Base-by-base conservation (phyloP, 2,888 invertebrate species). In the Selenia dentaria region DNA sequence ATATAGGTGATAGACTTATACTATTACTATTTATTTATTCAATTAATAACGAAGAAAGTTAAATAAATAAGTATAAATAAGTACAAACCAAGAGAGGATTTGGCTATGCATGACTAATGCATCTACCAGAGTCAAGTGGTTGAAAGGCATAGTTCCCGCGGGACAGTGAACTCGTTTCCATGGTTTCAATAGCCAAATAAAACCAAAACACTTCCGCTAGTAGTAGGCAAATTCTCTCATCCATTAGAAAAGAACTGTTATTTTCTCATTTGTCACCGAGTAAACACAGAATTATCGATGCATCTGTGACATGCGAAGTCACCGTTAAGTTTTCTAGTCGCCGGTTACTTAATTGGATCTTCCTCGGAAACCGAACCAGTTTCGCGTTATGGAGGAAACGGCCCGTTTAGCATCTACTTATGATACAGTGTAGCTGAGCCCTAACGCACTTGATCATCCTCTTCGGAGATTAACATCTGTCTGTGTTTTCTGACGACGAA, bases 231-330 rank as follows among this genome's bases (percentile, higher is more conserved):
- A 18, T 37, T 38, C 37, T 13, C 44, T 33, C 27, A 44, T 32
- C 20, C 6, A 37, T 32, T 37, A 44, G 14, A 28, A 14, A 14
- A 13, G 6, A 31, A 14, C 3, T 12, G 16, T 8, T 22, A 22
- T 8, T 8, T 22, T 8, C 2, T n/a, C 35, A 40, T 36, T 32
- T 45, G 40, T 36, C 40, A 35, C 13, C 24, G 18, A 16, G 1
- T n/a, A 6, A 20, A 14, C 33, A 9, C 24, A 18, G n/a, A 24
- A 34, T 39, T 60, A 44, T 51, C 48, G 41, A 54, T 52, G 59
- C 64, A 59, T 57, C 50, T 32, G 39, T 54, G 55, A 55, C 56
- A 64, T 51, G 65, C 58, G 54, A 67, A 22, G 35, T 46, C 57
- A 51, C 61, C 51, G 57, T 59, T 62, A 62, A 36, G 35, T 25